Conservation (phyloP, 2,113 vertebrate species). For the Ptyas mucosa region DNA sequence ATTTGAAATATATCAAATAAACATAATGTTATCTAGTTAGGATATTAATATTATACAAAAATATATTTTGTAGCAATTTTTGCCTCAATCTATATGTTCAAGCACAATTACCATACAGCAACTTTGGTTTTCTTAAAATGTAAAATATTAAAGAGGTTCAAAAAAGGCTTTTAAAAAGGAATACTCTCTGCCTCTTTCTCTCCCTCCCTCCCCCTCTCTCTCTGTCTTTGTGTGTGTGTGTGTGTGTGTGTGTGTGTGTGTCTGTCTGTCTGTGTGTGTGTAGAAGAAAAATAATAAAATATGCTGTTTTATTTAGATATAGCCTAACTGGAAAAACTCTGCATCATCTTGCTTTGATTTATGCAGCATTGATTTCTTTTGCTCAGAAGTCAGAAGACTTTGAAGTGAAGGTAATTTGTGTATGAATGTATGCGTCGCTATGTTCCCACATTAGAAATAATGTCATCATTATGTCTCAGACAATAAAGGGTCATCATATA, state of each 20-base stretch:
- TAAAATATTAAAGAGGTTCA: background rate
- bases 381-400: conserved; percentile 80
- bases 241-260: background rate
- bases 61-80: background rate
- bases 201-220: too few species aligned
- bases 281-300: background rate
- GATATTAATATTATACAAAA: background rate
- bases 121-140: background rate
- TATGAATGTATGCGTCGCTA: background rate
- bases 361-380: conserved; percentile 79
- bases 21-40: background rate
- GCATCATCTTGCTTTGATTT: conserved; percentile 79
- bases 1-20: background rate
- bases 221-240: too few species aligned
- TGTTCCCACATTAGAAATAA: background rate
- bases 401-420: conserved; percentile 81
- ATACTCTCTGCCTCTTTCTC: background rate
- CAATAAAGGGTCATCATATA: background rate
- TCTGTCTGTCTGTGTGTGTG: background rate
- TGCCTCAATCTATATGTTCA: background rate
- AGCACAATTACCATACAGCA: background rate
- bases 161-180: background rate
- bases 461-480: background rate
- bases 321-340: conserved; percentile 76
- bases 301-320: conserved; percentile 61